A percentile compares a stretch with the other conserved stretches of the same genome.
Conservation (phyloP, 2,113 vertebrate genomes). For the Oreocharis arfaki region DNA sequence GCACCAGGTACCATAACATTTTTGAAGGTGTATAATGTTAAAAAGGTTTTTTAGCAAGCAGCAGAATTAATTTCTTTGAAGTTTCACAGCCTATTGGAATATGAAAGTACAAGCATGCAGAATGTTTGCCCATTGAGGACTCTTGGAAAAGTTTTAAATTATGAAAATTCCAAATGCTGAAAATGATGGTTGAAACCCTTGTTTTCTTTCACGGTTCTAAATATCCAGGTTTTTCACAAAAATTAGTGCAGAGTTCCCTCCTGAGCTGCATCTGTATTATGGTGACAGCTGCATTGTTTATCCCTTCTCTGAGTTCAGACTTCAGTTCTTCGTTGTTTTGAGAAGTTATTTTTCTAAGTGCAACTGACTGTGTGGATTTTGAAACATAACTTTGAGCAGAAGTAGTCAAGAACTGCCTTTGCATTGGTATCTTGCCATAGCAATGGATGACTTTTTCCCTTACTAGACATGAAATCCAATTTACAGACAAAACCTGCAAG, state of each 20-base stretch:
- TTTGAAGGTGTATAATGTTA: conserved; percentile 26
- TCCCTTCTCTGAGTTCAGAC: neutral
- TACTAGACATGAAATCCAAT: neutral
- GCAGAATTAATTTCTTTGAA: conserved; percentile 29
- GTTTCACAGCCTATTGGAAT: conserved; percentile 6
- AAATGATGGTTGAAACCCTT: neutral
- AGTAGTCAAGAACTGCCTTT: neutral
- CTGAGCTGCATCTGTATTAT: neutral
- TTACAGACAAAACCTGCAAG: neutral
- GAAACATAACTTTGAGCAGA: neutral
- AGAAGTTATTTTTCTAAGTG: neutral
- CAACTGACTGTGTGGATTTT: neutral
- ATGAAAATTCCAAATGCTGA: neutral
- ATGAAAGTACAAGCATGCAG: neutral
- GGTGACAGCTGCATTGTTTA: neutral
- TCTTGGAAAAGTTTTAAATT: neutral
- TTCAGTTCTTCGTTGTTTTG: neutral
- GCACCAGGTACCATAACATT: conserved; percentile 1
- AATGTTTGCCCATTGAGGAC: neutral
- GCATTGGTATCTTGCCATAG: neutral
- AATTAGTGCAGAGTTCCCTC: neutral
- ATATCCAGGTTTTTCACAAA: neutral
- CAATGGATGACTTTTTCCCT: neutral
- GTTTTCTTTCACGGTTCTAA: neutral
- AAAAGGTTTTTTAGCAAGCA: conserved; percentile 31